Base-by-base conservation (phyloP, 2,888 invertebrate genomes). In the Dysmachus trigonus region DNA sequence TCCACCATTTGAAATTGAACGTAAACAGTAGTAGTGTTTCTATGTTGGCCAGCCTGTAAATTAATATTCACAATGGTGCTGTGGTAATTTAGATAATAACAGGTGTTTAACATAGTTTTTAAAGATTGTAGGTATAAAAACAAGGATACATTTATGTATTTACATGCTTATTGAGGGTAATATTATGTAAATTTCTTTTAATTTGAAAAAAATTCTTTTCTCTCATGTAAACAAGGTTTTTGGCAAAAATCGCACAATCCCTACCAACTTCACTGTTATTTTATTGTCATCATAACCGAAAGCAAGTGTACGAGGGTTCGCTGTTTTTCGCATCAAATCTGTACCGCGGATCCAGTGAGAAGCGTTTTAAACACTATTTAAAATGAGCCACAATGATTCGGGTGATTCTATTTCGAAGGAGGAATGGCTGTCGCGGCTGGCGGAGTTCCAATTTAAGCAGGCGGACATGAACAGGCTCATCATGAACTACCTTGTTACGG, bases 401-500 rank as follows among this genome's bases (percentile, higher is more conserved):
- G 89, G 89, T 85, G 92, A 92, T 86, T 89, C 89, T 86, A 90
- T 92, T 87, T 89, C 91, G 86, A 92, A 91, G 89, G 92, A 92
- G 84, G 92, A 92, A 87, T 92, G 92, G 92, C 87, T 91, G 86
- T 88, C 90, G 82, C 91, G 92, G 85, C 88, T 92, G 85, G 91
- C 91, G 87, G 91, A 91, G 87, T 92, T 95, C 88, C 97, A 97
- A 89, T 95, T 98, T 89, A 97, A 97, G 85, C 94, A 98, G 89
- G 95, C 96, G 71, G 97, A 98, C 90, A 98, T 99, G 97, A 99
- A 99, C 92, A 97, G 97, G 92, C 94, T 99, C 88, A 98, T 99
- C 89, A 99, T 99, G 98, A 98, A 99, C 93, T 99, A 99, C 93
- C 94, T 99, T 90, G 98, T 99, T 72, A 98, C 98, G 93, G 98